Percentiles rank a stretch among this genome's conserved stretches.
phyloP scores from a whole-genome alignment of 2,797 vertebrate genomes.

The Malurus leucopterus region DNA sequence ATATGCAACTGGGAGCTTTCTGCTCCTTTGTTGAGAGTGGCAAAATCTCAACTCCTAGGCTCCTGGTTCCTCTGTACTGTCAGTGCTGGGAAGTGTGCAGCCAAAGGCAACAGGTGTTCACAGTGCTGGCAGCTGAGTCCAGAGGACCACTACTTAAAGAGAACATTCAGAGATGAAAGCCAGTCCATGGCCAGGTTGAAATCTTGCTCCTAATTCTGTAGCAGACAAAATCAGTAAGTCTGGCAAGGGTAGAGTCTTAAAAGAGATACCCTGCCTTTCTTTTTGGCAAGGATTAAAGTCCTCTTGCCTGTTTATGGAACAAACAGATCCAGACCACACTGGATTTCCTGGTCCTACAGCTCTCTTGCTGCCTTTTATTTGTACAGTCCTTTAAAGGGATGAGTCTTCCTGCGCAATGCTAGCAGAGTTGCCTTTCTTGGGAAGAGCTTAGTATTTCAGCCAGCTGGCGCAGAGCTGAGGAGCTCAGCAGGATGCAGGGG shows the following conservation, averaged over 20 bases:
- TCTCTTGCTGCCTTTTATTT: background rate
- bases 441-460: background rate
- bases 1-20: background rate
- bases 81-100: background rate
- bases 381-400: background rate
- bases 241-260: background rate
- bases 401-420: background rate
- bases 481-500: background rate
- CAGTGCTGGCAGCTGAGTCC: background rate
- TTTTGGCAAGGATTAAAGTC: background rate
- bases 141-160: background rate
- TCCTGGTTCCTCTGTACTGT: background rate
- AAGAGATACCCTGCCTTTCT: background rate
- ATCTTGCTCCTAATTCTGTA: background rate
- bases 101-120: background rate
- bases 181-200: background rate
- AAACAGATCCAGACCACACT: background rate
- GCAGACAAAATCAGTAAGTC: background rate
- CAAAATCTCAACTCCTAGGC: background rate
- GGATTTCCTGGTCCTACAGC: background rate
- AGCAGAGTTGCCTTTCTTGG: background rate
- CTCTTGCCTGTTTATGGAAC: background rate
- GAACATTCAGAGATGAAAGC: background rate
- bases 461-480: background rate
- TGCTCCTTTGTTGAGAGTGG: fast-evolving